Evolutionary conservation across 2,797 vertebrate species (phyloP).

Genomic region (Centropyge bicolor): DNA sequence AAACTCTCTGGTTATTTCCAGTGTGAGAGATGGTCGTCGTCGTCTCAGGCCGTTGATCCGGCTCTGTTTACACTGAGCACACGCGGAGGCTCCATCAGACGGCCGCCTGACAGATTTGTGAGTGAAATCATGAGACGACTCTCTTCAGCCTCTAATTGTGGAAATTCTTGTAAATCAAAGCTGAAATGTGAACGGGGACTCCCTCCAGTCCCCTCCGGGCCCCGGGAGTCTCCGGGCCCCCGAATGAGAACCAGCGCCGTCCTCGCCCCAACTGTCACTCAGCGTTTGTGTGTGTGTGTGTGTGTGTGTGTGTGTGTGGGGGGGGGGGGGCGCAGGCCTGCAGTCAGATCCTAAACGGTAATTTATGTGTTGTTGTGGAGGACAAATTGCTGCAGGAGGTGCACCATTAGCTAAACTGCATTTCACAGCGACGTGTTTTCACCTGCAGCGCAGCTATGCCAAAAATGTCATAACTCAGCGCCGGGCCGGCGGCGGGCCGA

Average conservation of each 20-base stretch:
- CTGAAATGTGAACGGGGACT: constrained; percentile 42
- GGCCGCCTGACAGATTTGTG: constrained; percentile 24
- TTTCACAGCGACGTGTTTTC: constrained; percentile 79
- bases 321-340: constrained; percentile 16
- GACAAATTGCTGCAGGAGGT: constrained; percentile 83
- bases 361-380: constrained; percentile 77
- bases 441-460: constrained; percentile 85
- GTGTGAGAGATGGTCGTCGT: too few species aligned
- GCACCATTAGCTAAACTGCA: constrained; percentile 76
- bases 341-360: constrained; percentile 70
- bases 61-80: too few species aligned
- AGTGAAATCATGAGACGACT: constrained; percentile 39
- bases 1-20: too few species aligned
- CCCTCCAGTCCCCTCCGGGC: constrained; percentile 36
- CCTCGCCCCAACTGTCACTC: constrained; percentile 45
- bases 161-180: constrained; percentile 62
- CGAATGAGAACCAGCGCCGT: background rate
- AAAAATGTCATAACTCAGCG: constrained; percentile 80
- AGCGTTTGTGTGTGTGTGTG: too few species aligned
- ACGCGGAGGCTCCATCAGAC: constrained; percentile 26
- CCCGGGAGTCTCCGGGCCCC: constrained; percentile 13
- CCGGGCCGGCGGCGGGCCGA: constrained; percentile 55
- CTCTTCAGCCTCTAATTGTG: constrained; percentile 54
- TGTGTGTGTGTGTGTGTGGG: too few species aligned
- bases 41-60: too few species aligned